Evolutionary conservation across 2,888 invertebrate genomes (phyloP).

Genomic region (Prosopocoilus inquinatus): DNA sequence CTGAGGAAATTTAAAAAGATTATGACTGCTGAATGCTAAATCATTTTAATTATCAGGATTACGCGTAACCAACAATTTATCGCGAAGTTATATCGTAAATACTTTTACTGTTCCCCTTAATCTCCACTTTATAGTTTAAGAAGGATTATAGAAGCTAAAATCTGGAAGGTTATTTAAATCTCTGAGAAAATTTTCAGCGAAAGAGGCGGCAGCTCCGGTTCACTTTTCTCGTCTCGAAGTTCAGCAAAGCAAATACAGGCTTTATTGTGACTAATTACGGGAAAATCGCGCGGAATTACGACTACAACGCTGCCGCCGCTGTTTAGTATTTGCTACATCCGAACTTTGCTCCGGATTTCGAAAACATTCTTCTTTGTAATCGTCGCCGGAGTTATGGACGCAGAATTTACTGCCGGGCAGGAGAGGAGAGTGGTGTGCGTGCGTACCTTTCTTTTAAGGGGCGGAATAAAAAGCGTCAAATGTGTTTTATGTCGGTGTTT

Average conservation of each 20-base stretch:
- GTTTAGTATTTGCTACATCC: constrained; percentile 8
- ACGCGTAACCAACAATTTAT: too few species aligned
- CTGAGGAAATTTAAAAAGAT: too few species aligned
- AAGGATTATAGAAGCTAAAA: constrained; percentile 18
- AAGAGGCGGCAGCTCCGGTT: not conserved
- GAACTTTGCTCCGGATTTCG: not conserved
- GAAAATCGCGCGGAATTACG: constrained; percentile 18
- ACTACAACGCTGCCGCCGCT: constrained; percentile 15
- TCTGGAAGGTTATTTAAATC: constrained; percentile 22
- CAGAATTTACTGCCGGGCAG: not conserved
- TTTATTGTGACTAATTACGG: constrained; percentile 21
- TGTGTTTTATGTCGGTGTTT: not conserved
- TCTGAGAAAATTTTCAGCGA: not conserved
- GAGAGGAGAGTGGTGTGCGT: not conserved
- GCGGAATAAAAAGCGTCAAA: not conserved
- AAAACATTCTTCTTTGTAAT: constrained; percentile 2
- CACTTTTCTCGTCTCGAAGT: constrained; percentile 5
- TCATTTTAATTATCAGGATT: too few species aligned
- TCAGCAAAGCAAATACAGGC: constrained; percentile 18
- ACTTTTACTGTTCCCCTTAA: not conserved
- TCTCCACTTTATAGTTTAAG: constrained; percentile 17
- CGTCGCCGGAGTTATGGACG: constrained; percentile 1
- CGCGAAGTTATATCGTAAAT: not conserved
- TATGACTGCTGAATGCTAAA: too few species aligned
- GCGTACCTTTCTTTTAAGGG: not conserved